phyloP scores from a whole-genome alignment of 2,888 invertebrate genomes.

The Drosophila differens region DNA sequence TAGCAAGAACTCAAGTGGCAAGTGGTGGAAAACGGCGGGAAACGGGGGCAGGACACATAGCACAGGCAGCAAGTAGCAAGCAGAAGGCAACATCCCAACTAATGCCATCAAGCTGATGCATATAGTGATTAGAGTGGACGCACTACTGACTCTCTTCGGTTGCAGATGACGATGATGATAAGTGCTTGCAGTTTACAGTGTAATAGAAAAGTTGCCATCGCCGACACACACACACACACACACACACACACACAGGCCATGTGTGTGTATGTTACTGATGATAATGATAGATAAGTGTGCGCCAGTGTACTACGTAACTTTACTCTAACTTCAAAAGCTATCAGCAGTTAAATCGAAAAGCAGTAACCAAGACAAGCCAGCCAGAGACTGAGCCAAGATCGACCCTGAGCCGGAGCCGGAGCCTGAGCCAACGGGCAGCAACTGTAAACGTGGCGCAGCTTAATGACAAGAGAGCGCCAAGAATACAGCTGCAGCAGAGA shows the following conservation, averaged over 20 bases:
- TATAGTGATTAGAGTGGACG: slow-evolving; percentile 80
- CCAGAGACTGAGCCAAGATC: slow-evolving; percentile 1
- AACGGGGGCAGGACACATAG: slow-evolving; percentile 11
- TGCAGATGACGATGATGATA: slow-evolving; percentile 75
- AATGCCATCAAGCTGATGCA: slow-evolving; percentile 80
- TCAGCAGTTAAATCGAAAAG: slow-evolving; percentile 79
- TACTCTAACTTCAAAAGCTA: slow-evolving; percentile 76
- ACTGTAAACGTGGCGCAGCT: slow-evolving; percentile 76
- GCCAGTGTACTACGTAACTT: slow-evolving; percentile 76
- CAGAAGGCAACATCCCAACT: slow-evolving; percentile 62
- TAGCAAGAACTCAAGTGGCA: slow-evolving; percentile 71
- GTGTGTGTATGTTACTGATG: slow-evolving; percentile 63
- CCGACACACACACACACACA: slow-evolving; percentile 24
- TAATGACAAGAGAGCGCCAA: slow-evolving; percentile 74
- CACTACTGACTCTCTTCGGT: slow-evolving; percentile 58
- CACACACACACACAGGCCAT: slow-evolving; percentile 7
- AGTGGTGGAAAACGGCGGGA: slow-evolving; percentile 1
- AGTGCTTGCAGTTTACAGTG: slow-evolving; percentile 71
- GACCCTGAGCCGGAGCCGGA: not conserved
- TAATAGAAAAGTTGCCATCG: slow-evolving; percentile 74
- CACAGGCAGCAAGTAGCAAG: slow-evolving; percentile 33
- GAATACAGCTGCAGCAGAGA: slow-evolving; percentile 32
- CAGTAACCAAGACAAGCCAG: slow-evolving; percentile 51
- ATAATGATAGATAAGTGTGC: slow-evolving; percentile 80
- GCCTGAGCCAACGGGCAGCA: slow-evolving; percentile 70